Conservation (phyloP, 2,888 invertebrate genomes). For the Calameuta idolon region DNA sequence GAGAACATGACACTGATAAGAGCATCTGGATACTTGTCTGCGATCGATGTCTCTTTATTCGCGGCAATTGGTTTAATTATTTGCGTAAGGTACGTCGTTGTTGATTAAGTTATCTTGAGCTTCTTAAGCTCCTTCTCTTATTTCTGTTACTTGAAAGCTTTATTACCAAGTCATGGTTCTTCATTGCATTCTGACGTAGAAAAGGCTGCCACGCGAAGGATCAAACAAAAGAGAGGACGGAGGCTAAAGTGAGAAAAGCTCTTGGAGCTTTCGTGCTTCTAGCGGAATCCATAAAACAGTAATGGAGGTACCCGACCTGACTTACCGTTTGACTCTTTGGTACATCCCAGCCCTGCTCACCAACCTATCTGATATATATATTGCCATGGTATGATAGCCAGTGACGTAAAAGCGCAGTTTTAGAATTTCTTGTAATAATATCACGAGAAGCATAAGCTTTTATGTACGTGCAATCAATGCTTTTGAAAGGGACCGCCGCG, state of each 20-base stretch:
- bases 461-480: not conserved
- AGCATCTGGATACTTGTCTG: not conserved
- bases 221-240: not conserved
- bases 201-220: not conserved
- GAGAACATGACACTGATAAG: not conserved
- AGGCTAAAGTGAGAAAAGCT: not conserved
- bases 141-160: not conserved
- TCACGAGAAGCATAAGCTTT: not conserved
- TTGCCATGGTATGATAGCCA: not conserved
- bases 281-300: conserved; percentile 4
- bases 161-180: not conserved
- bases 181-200: not conserved
- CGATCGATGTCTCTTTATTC: not conserved
- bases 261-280: not conserved
- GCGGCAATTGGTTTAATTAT: not conserved
- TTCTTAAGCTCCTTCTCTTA: not conserved
- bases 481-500: not conserved
- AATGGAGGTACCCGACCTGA: conserved; percentile 1
- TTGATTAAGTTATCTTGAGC: not conserved
- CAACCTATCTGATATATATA: not conserved
- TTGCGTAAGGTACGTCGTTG: not conserved
- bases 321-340: not conserved
- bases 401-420: not conserved
- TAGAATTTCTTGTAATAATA: not conserved
- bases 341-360: not conserved